phyloP scores from a whole-genome alignment of 2,888 invertebrate genomes.

The Ormyrus labotus region DNA sequence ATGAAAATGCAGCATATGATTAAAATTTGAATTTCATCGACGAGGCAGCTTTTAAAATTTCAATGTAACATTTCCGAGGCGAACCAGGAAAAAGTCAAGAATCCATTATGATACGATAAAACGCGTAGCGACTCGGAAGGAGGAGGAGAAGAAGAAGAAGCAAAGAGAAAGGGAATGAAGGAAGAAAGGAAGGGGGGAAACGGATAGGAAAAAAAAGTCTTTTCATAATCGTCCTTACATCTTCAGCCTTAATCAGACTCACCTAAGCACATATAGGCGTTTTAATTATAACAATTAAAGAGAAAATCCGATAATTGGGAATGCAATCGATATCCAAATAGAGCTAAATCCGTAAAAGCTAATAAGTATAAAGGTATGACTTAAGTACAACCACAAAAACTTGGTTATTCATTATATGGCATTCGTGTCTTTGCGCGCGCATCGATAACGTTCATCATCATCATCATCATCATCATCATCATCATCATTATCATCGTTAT shows the following conservation, averaged over 20 bases:
- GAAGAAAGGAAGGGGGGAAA: constrained; percentile 4
- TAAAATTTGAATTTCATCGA: constrained; percentile 2
- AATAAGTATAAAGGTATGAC: constrained; percentile 73
- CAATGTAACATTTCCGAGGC: background rate
- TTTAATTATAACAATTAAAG: constrained; percentile 52
- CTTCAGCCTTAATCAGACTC: constrained; percentile 55
- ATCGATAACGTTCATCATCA: constrained; percentile 47
- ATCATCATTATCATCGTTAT: constrained; percentile 18
- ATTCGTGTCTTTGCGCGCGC: constrained; percentile 69
- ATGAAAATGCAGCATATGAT: constrained; percentile 5
- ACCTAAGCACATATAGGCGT: constrained; percentile 35
- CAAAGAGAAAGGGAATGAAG: background rate
- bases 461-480: constrained; percentile 51
- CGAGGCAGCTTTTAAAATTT: constrained; percentile 7
- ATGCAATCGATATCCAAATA: constrained; percentile 57
- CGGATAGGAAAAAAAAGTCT: constrained; percentile 40
- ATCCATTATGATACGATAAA: constrained; percentile 25
- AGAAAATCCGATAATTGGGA: constrained; percentile 58
- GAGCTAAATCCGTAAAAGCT: constrained; percentile 63
- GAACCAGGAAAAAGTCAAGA: constrained; percentile 16
- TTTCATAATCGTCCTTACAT: constrained; percentile 32
- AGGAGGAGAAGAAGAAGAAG: background rate
- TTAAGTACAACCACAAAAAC: constrained; percentile 75
- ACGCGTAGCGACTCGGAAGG: constrained; percentile 16
- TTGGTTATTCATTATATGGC: constrained; percentile 76